Percentiles rank a stretch among this genome's conserved stretches.
These are phyloP conservation scores for Kuschelorhynchus macadamiae DNA, from an alignment of 2,888 invertebrate species.

Conservation along the genomic window DNA sequence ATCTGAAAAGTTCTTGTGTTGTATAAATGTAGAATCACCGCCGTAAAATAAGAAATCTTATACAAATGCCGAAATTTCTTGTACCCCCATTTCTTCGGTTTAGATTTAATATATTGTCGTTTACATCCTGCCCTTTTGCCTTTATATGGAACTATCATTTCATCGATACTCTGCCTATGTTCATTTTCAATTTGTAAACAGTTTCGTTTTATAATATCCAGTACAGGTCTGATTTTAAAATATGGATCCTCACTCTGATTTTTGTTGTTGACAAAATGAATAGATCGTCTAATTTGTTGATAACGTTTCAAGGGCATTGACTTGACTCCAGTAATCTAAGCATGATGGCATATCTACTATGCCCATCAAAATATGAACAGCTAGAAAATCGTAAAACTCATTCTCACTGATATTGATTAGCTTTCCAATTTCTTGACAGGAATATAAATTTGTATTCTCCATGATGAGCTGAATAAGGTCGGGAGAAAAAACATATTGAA, in stretches of 20 bases:
- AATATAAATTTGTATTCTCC: constrained; percentile 28
- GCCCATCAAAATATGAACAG: constrained; percentile 38
- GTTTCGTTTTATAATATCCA: constrained; percentile 42
- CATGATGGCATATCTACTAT: constrained; percentile 42
- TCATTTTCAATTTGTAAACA: constrained; percentile 42
- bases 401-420: constrained; percentile 19
- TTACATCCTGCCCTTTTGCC: too few species aligned
- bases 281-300: constrained; percentile 44
- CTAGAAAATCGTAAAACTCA: constrained; percentile 34
- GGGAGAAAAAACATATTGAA: constrained; percentile 30
- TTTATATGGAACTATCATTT: too few species aligned
- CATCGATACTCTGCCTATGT: constrained; percentile 29
- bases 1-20: too few species aligned
- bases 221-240: constrained; percentile 41
- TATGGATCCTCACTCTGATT: constrained; percentile 34
- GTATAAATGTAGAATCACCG: too few species aligned
- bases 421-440: constrained; percentile 29
- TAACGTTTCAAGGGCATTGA: constrained; percentile 53
- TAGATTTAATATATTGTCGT: too few species aligned
- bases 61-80: too few species aligned
- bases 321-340: constrained; percentile 45
- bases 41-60: too few species aligned
- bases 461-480: constrained; percentile 31
- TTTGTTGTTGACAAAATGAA: constrained; percentile 49
- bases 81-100: too few species aligned